Percentiles rank a stretch among this genome's conserved stretches.
These are phyloP conservation scores for Bubalus kerabau DNA, from an alignment of 2,113 vertebrate species.

Conservation along the genomic window DNA sequence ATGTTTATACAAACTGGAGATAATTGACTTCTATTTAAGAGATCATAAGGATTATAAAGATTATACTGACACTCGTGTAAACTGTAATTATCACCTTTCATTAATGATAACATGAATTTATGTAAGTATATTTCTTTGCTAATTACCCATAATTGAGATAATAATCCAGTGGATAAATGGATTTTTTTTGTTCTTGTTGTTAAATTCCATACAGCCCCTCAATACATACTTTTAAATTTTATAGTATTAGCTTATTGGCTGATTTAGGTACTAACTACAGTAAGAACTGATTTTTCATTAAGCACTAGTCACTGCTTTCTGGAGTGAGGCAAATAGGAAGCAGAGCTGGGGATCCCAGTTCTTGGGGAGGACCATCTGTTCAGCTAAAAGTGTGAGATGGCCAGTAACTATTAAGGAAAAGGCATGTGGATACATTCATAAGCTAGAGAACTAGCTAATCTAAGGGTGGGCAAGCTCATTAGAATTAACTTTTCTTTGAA, in stretches of 20 bases:
- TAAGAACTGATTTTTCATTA: conserved; percentile 22
- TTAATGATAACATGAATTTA: conserved; percentile 46
- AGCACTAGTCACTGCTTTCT: not conserved
- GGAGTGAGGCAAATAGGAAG: not conserved
- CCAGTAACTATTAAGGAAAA: not conserved
- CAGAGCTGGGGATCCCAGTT: not conserved
- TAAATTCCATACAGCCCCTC: not conserved
- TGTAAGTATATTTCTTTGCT: conserved; percentile 41
- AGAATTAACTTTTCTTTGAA: not conserved
- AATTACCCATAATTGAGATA: conserved; percentile 62
- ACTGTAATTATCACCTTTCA: conserved; percentile 65
- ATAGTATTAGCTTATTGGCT: not conserved
- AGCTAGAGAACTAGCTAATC: not conserved
- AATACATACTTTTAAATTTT: conserved; percentile 20
- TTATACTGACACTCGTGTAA: conserved; percentile 46
- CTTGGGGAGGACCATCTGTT: not conserved
- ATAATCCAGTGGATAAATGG: conserved; percentile 50
- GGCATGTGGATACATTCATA: not conserved
- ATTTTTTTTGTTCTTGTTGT: not conserved
- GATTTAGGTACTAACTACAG: not conserved
- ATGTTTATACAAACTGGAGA: conserved; percentile 49
- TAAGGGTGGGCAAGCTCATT: not conserved
- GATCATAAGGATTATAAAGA: conserved; percentile 64
- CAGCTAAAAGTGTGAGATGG: not conserved
- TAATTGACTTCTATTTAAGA: conserved; percentile 59